Evolutionary conservation across 2,888 invertebrate genomes (phyloP).

Genomic region (Hyles lineata): DNA sequence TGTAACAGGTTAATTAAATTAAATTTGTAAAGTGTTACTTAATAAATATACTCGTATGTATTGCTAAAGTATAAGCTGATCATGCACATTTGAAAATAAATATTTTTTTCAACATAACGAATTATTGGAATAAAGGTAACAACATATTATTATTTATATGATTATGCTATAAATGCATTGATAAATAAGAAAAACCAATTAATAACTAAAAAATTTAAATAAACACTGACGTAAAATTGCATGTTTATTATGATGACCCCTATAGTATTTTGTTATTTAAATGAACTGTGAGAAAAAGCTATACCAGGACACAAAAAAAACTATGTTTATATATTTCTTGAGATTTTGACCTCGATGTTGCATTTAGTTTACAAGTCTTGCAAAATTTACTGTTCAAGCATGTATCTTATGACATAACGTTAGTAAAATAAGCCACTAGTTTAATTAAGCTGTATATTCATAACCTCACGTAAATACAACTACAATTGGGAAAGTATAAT

Average conservation of each 20-base stretch:
- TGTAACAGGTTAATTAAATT: too few relatives aligned
- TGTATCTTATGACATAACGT: not conserved
- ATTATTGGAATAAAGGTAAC: too few relatives aligned
- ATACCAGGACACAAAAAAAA: not conserved
- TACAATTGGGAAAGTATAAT: not conserved
- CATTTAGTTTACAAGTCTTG: not conserved
- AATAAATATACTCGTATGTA: too few relatives aligned
- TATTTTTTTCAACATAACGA: too few relatives aligned
- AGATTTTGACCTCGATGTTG: not conserved
- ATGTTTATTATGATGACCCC: not conserved
- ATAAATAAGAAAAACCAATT: not conserved
- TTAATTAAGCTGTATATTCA: not conserved
- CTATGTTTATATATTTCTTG: not conserved
- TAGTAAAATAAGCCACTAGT: not conserved
- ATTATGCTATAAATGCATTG: too few relatives aligned
- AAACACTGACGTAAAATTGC: not conserved
- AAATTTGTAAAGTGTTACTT: too few relatives aligned
- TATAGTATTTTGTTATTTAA: constrained; percentile 8
- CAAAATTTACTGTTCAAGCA: not conserved
- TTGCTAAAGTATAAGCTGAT: too few relatives aligned
- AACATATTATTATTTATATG: too few relatives aligned
- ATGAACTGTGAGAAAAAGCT: not conserved
- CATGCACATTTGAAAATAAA: too few relatives aligned
- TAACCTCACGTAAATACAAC: not conserved
- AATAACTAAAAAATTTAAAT: not conserved